Evolutionary conservation across 2,113 vertebrate species (phyloP), one percentile per base, ranked within the genome.

Genomic region (Calidris pygmaea): DNA sequence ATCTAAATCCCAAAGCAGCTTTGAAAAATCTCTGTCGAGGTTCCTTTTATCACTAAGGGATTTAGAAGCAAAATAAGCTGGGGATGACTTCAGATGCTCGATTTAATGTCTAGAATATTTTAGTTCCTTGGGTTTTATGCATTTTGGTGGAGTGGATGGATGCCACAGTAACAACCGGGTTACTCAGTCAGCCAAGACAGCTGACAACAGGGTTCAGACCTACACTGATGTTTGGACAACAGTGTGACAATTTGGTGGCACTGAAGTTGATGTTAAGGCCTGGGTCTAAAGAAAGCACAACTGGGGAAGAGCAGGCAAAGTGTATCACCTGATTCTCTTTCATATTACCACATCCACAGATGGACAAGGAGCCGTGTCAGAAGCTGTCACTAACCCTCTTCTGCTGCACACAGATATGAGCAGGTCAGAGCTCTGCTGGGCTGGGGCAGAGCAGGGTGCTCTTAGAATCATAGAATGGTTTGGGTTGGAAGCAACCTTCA

Each of bases 1-100:
- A 94, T 93, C 45, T 66, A 83, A 94, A 93, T 85, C 90, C 82
- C 71, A 80, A 85, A 91, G 82, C 71, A 87, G 53, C 78, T 95
- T 90, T 85, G 81, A 77, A 93, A 78, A 94, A 65, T 76, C 72
- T 94, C 56, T 74, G 50, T n/a, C 0, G 0, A 77, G 22, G 50
- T 59, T 29, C 26, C 35, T 76, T 87, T 87, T 73, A 45, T 63
- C 55, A 37, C 32, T 53, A 45, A 60, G 50, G 72, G n/a, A 83
- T 45, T 79, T 70, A 47, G 53, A 91, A 58, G 58, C 53, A 82
- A 81, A 95, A 27, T 53, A 87, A 94, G 13, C 74, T 58, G 48
- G 20, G 27, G 39, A 82, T 83, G 48, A 85, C 29, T 95, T 85
- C 3, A 18, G 55, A 34, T 45, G 58, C 10, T 39, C 41, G 21